Conservation (phyloP, 2,113 vertebrate genomes). For the Bostrychus sinensis region DNA sequence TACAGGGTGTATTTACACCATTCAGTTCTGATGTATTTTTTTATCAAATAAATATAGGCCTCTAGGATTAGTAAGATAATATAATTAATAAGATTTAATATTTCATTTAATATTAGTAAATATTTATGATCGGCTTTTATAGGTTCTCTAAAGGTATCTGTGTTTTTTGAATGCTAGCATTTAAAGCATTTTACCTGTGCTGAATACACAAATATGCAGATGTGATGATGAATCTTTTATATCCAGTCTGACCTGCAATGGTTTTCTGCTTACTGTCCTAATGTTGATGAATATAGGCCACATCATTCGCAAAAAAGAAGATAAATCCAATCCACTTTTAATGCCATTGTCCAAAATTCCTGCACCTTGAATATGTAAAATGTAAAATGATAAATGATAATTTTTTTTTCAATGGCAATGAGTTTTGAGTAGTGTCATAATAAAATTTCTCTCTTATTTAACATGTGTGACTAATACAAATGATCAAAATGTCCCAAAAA, state of each 20-base stretch:
- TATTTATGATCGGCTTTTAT: conserved; percentile 10
- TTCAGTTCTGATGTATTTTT: conserved; percentile 15
- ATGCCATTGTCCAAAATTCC: background rate
- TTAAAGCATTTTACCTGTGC: background rate
- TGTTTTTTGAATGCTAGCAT: background rate
- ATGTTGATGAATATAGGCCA: conserved; percentile 54
- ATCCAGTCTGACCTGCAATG: conserved; percentile 47
- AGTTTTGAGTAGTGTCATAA: conserved; percentile 34
- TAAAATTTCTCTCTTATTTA: too few species aligned
- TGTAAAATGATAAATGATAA: too few species aligned
- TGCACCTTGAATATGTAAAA: too few species aligned
- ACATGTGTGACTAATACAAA: conserved; percentile 33
- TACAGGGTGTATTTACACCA: conserved; percentile 27
- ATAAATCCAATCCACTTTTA: conserved; percentile 31
- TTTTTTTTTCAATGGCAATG: too few species aligned
- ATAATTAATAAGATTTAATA: background rate
- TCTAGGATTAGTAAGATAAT: conserved; percentile 2
- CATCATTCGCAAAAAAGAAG: conserved; percentile 20
- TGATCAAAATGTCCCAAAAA: conserved; percentile 24
- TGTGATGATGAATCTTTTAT: conserved; percentile 41
- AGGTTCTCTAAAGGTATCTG: too few species aligned
- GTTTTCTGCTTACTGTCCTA: conserved; percentile 25
- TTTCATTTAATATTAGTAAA: too few species aligned
- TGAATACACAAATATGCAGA: conserved; percentile 45
- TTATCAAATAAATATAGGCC: conserved; percentile 28